Percentiles rank a stretch among this genome's conserved stretches.
These are phyloP conservation scores for Catocala nupta DNA, from an alignment of 2,888 invertebrate species.

Conservation along the genomic window DNA sequence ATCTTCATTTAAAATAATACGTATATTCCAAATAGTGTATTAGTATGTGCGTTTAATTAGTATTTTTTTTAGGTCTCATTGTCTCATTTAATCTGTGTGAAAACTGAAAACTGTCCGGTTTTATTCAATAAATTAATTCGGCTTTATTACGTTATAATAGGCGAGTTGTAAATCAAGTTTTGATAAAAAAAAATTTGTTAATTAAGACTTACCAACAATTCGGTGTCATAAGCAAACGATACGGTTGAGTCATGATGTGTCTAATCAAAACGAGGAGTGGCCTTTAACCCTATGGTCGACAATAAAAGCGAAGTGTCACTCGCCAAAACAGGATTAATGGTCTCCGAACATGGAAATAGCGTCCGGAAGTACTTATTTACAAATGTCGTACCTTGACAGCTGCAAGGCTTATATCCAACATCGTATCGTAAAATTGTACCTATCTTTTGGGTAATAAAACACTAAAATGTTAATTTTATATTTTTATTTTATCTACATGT, in stretches of 20 bases:
- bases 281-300: conserved; percentile 60
- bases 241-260: conserved; percentile 34
- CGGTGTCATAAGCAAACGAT: not conserved
- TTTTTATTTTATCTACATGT: not conserved
- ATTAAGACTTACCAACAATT: not conserved
- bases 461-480: not conserved
- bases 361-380: conserved; percentile 66
- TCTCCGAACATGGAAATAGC: conserved; percentile 65
- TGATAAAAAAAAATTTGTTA: not conserved
- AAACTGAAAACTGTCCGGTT: too few relatives aligned
- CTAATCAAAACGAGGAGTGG: conserved; percentile 57
- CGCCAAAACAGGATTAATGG: conserved; percentile 69
- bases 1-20: conserved; percentile 12
- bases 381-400: conserved; percentile 55
- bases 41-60: too few relatives aligned
- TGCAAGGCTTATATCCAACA: conserved; percentile 40
- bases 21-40: not conserved
- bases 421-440: conserved; percentile 30
- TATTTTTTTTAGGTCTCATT: too few relatives aligned
- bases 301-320: conserved; percentile 55
- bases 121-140: conserved; percentile 11
- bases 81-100: too few relatives aligned
- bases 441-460: conserved; percentile 2
- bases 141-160: not conserved
- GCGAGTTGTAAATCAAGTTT: not conserved